Conservation (phyloP, 1,140 invertebrate species). For the Acromyrmex charruanus region DNA sequence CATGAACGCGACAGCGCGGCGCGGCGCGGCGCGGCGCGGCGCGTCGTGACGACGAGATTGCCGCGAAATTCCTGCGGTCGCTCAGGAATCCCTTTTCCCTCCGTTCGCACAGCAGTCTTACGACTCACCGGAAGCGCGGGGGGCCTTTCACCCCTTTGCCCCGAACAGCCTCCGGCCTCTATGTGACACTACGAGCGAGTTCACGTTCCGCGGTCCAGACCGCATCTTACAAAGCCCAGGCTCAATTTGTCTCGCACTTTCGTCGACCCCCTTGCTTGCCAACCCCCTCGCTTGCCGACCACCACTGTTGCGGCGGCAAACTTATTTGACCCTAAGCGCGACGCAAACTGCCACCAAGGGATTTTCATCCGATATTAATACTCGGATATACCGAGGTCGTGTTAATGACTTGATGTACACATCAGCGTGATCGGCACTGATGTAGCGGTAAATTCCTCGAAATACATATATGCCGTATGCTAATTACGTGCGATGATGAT, state of each 20-base stretch:
- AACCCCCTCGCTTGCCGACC: slow-evolving; percentile 4
- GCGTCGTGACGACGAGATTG: slow-evolving; percentile 19
- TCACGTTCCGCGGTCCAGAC: slow-evolving; percentile 22
- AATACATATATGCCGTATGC: not conserved
- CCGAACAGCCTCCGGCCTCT: not conserved
- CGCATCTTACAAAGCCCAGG: slow-evolving; percentile 58
- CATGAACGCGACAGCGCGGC: slow-evolving; percentile 23
- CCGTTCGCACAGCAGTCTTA: not conserved
- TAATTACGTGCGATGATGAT: not conserved
- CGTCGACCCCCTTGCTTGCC: slow-evolving; percentile 36
- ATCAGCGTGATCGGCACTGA: slow-evolving; percentile 4
- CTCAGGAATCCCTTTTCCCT: slow-evolving; percentile 54
- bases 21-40: slow-evolving; percentile 7
- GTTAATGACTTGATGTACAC: not conserved
- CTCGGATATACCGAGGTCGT: not conserved
- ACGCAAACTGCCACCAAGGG: slow-evolving; percentile 8
- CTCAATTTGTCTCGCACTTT: slow-evolving; percentile 67
- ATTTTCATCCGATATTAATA: slow-evolving; percentile 56
- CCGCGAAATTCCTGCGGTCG: slow-evolving; percentile 59
- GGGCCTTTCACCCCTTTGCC: not conserved
- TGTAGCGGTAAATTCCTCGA: not conserved
- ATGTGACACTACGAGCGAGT: not conserved
- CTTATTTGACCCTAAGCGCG: slow-evolving; percentile 29
- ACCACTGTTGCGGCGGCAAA: not conserved
- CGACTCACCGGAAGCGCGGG: not conserved